Evolutionary conservation across 2,888 invertebrate genomes (phyloP).

Genomic region (Chrysolina haemoptera): DNA sequence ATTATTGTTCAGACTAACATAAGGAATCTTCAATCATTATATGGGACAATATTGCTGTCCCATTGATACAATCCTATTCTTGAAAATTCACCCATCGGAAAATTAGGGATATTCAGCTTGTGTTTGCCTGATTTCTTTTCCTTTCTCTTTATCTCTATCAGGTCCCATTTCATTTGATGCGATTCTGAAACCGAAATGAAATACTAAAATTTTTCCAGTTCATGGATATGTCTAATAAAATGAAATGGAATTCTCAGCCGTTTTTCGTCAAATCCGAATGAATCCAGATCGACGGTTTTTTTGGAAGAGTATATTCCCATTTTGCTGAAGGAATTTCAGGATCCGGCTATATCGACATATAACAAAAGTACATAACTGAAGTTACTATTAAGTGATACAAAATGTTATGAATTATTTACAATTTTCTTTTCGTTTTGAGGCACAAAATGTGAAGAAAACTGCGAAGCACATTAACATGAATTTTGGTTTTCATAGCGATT

Average conservation of each 20-base stretch:
- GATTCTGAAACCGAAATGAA: constrained; percentile 33
- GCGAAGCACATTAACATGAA: no score
- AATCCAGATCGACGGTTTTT: neutral
- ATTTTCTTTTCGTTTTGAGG: no score
- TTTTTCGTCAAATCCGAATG: constrained; percentile 16
- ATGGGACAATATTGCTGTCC: neutral
- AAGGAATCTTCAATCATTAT: no score
- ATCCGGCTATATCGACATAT: neutral
- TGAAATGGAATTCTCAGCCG: constrained; percentile 26
- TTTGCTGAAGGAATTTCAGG: neutral
- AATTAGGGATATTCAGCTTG: constrained; percentile 31
- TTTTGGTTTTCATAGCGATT: no score
- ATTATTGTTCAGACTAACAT: no score
- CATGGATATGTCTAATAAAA: constrained; percentile 30
- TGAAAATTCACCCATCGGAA: constrained; percentile 23
- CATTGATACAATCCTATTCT: constrained; percentile 11
- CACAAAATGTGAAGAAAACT: no score
- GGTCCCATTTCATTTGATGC: constrained; percentile 31
- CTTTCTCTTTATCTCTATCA: constrained; percentile 11
- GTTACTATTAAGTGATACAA: no score
- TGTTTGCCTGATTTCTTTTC: constrained; percentile 33
- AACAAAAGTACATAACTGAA: neutral
- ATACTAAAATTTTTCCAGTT: constrained; percentile 36
- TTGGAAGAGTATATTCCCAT: constrained; percentile 5
- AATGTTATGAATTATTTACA: no score